These are phyloP conservation scores for Heliconius hewitsoni DNA, from an alignment of 1,140 invertebrate species.

Conservation along the genomic window DNA sequence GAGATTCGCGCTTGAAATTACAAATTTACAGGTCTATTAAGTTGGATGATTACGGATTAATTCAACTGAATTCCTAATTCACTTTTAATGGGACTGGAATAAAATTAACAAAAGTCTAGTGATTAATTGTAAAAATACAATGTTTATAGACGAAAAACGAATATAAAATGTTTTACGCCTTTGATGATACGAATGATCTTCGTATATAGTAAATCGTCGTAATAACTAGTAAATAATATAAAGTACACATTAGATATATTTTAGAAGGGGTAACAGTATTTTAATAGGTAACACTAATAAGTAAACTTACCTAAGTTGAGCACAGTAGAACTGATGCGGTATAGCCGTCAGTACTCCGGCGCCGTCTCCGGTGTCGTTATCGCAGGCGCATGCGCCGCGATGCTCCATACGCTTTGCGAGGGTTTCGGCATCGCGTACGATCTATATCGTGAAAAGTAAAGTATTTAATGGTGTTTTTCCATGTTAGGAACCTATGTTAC, in stretches of 20 bases:
- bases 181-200: no score
- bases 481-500: slow-evolving; percentile 21
- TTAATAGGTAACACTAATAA: neutral
- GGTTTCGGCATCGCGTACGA: slow-evolving; percentile 95
- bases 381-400: slow-evolving; percentile 98
- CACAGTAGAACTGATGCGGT: slow-evolving; percentile 95
- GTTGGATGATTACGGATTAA: neutral
- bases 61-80: neutral
- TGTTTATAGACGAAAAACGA: no score
- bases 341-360: slow-evolving; percentile 98
- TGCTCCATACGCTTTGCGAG: slow-evolving; percentile 98
- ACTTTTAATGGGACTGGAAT: no score
- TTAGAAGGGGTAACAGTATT: neutral
- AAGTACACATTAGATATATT: no score
- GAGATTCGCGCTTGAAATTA: neutral
- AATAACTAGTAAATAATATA: no score
- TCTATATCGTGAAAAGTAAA: slow-evolving; percentile 81
- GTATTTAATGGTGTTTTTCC: no score
- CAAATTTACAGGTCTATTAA: neutral
- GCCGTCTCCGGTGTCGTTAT: slow-evolving; percentile 99
- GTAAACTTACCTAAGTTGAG: slow-evolving; percentile 83
- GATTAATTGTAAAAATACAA: no score
- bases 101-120: no score
- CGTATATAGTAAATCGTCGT: no score
- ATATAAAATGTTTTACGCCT: neutral